Percentiles rank a stretch among this genome's conserved stretches.
Conservation (phyloP, 2,113 vertebrate species). For the Urocolius indicus region DNA sequence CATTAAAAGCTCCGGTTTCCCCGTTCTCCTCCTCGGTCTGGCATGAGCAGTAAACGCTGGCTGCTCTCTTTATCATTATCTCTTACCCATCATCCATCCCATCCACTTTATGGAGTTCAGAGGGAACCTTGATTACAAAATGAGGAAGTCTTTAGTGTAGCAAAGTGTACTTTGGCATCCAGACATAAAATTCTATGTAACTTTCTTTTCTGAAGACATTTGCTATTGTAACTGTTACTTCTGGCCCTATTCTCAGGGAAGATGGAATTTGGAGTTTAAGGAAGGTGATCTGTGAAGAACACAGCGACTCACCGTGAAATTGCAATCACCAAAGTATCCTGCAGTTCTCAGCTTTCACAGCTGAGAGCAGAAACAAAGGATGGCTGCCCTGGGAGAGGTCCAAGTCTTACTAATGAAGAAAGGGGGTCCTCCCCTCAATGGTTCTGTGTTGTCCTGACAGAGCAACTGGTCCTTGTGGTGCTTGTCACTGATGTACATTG, state of each 20-base stretch:
- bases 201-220: conserved; percentile 70
- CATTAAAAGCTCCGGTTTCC: conserved; percentile 79
- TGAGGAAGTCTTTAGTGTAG: conserved; percentile 68
- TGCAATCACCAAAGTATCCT: conserved; percentile 75
- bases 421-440: neutral
- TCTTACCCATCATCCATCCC: conserved; percentile 63
- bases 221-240: conserved; percentile 73
- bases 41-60: conserved; percentile 47
- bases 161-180: conserved; percentile 61
- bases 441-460: conserved; percentile 23
- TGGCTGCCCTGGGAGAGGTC: neutral
- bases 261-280: conserved; percentile 72
- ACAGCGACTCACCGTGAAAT: conserved; percentile 40
- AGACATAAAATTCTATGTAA: conserved; percentile 54
- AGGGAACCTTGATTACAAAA: conserved; percentile 66
- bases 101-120: conserved; percentile 61
- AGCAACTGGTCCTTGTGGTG: conserved; percentile 18
- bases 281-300: conserved; percentile 55
- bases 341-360: conserved; percentile 49
- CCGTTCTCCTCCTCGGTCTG: conserved; percentile 12
- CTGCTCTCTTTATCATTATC: conserved; percentile 65
- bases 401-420: conserved; percentile 38
- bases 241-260: conserved; percentile 84
- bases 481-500: neutral
- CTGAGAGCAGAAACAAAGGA: conserved; percentile 30